Base-by-base conservation (phyloP, 2,888 invertebrate genomes). In the Trichopoda pennipes region DNA sequence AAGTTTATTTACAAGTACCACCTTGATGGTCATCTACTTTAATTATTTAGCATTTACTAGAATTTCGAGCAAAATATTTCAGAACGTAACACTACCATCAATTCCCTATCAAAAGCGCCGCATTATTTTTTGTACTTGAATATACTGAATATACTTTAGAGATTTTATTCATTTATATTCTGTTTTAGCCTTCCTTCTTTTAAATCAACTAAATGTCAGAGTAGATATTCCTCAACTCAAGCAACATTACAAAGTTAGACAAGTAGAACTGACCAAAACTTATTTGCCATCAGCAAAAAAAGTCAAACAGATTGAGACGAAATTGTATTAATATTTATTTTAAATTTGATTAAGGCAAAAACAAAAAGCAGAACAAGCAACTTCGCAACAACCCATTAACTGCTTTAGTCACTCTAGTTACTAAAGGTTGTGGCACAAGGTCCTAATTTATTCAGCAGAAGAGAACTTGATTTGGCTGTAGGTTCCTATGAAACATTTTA, bases 251-350 rank as follows among this genome's bases (percentile, higher is more conserved):
- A 58, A 70, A 60, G 19, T 49, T 49, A 32, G 44, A 60, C 44
- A 60, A 68, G 44, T 12, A n/a, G 19, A 76, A 60, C 6, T 32
- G 44, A 68, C 23, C 2, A 17, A n/a, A 21, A 44, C n/a, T 23
- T 60, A 10, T 32, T 28, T 35, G 56, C n/a, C 38, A 55, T 8
- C 49, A 42, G 51, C n/a, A 17, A 44, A 53, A 73, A 7, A 8
- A n/a, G 21, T 2, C 0, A 14, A 44, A 51, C n/a, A n/a, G n/a
- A n/a, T n/a, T n/a, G n/a, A n/a, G n/a, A 8, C 12, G 42, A 42
- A 56, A 56, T 7, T 12, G 35, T 55, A 23, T n/a, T 14, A 73
- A 66, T 85, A 81, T 79, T 80, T 66, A 76, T 78, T 69, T 81
- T 79, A 49, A 78, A 80, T 73, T 79, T 69, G 58, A 53, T 63